Conservation (phyloP, 1,140 invertebrate species). For the Lepidurus arcticus region DNA sequence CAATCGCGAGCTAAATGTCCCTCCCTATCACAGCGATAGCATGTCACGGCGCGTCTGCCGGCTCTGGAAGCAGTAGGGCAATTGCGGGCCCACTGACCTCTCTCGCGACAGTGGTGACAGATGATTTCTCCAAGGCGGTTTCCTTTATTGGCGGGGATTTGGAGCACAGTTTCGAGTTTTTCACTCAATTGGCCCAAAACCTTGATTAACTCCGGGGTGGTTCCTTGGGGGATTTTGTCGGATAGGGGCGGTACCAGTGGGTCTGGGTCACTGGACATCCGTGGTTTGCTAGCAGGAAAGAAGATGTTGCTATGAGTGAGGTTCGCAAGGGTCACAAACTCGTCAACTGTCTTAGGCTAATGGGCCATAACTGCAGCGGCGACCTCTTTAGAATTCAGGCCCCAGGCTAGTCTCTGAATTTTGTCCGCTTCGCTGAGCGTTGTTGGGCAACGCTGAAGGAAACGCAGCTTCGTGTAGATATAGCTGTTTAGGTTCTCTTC, state of each 20-base stretch:
- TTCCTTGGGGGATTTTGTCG: background rate
- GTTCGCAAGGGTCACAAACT: background rate
- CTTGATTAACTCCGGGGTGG: background rate
- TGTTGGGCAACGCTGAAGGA: conserved; percentile 23
- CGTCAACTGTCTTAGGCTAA: conserved; percentile 9
- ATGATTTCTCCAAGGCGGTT: background rate
- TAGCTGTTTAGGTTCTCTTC: background rate
- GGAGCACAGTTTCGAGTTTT: background rate
- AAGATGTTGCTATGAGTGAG: background rate
- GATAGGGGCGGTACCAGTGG: background rate
- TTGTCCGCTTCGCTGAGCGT: conserved; percentile 9
- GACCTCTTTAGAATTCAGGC: background rate
- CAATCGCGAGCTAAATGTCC: conserved; percentile 83
- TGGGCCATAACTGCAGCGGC: conserved; percentile 30
- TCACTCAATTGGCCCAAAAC: background rate
- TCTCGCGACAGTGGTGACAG: background rate
- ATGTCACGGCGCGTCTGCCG: conserved; percentile 44
- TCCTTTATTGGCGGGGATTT: background rate
- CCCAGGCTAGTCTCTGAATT: conserved; percentile 29
- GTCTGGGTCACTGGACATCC: background rate
- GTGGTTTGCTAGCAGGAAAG: background rate
- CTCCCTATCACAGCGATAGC: conserved; percentile 81
- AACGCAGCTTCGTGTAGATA: conserved; percentile 26
- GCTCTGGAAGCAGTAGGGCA: background rate
- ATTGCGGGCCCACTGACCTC: background rate